phyloP scores from a whole-genome alignment of 2,113 vertebrate genomes.

The Tauraco erythrolophus region DNA sequence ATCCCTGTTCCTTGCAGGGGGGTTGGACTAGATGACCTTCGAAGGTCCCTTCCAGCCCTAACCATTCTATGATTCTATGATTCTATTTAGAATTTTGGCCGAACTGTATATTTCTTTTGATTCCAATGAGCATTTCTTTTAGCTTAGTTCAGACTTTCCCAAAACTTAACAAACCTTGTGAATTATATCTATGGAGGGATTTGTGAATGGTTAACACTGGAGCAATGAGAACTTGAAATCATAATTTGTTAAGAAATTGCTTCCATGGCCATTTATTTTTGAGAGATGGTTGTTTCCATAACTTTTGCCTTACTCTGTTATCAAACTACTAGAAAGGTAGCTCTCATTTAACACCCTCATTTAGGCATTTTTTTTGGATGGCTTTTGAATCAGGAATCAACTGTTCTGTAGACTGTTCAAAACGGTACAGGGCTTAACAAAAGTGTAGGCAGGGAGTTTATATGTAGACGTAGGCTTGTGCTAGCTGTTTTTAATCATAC shows the following conservation, averaged over 20 bases:
- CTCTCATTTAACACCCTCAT: not conserved
- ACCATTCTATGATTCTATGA: too few relatives aligned
- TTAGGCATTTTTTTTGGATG: not conserved
- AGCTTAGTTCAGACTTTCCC: not conserved
- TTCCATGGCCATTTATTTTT: not conserved
- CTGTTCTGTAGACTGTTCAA: not conserved
- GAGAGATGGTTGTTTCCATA: not conserved
- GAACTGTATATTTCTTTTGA: not conserved
- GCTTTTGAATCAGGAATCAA: not conserved
- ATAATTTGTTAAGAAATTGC: not conserved
- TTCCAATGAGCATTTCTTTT: not conserved
- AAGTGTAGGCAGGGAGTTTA: not conserved
- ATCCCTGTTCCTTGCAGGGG: too few relatives aligned
- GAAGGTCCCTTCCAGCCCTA: too few relatives aligned
- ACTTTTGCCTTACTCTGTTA: not conserved
- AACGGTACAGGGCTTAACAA: not conserved
- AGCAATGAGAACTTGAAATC: not conserved
- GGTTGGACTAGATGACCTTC: too few relatives aligned
- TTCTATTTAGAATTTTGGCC: not conserved
- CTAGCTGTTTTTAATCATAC: not conserved
- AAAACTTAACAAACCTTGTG: not conserved
- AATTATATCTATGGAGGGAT: not conserved
- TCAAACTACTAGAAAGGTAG: not conserved
- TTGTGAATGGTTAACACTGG: not conserved
- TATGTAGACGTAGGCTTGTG: not conserved